phyloP scores from a whole-genome alignment of 2,113 vertebrate genomes.

The Paracanthobrama guichenoti region DNA sequence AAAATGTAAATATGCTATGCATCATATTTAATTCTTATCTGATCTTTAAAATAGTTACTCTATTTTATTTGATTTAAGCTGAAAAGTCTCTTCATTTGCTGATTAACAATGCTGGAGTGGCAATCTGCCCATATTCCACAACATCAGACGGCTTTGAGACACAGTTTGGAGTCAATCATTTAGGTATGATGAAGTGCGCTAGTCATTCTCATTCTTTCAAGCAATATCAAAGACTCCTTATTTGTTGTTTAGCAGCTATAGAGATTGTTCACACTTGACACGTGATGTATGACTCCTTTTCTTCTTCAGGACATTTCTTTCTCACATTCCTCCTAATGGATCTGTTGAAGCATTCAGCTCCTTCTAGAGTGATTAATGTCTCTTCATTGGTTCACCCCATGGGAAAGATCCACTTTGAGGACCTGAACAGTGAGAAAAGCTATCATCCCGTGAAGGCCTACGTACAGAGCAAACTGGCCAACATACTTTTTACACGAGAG shows the following conservation, averaged over 20 bases:
- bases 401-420: constrained; percentile 74
- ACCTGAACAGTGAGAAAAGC: constrained; percentile 65
- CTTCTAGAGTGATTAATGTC: constrained; percentile 74
- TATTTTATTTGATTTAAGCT: constrained; percentile 61
- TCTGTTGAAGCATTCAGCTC: constrained; percentile 75
- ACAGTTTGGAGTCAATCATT: constrained; percentile 77
- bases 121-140: constrained; percentile 62
- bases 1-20: too few relatives aligned
- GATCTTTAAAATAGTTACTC: background rate
- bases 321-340: constrained; percentile 75
- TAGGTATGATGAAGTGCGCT: constrained; percentile 64
- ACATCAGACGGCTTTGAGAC: constrained; percentile 74
- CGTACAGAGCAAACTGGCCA: constrained; percentile 76
- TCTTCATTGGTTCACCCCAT: constrained; percentile 64
- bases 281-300: constrained; percentile 5
- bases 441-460: constrained; percentile 71
- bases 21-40: background rate
- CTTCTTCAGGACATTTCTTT: constrained; percentile 73
- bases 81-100: constrained; percentile 72
- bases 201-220: background rate
- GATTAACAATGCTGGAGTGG: constrained; percentile 76
- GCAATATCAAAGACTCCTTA: background rate
- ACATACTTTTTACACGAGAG: constrained; percentile 74
- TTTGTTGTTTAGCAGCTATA: constrained; percentile 3
- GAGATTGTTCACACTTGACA: background rate